Base-by-base conservation (phyloP, 2,888 invertebrate genomes). In the Sphecodes monilicornis region DNA sequence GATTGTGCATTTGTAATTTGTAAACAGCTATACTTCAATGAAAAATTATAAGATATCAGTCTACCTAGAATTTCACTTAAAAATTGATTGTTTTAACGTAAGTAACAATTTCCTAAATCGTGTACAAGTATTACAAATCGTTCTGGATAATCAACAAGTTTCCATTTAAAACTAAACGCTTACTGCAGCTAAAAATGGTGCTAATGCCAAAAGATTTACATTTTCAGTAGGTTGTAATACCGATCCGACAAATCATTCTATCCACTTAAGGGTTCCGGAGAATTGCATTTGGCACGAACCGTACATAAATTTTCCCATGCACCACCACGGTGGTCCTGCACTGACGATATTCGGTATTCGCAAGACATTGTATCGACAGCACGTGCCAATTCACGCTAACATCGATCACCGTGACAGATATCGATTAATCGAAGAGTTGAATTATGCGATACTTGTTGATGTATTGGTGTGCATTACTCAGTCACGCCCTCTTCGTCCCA, bases 371-470 rank as follows among this genome's bases (percentile, higher is more conserved):
- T 39, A n/a, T 72, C 78, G 75, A 77, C 82, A 87, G 88, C 92
- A 89, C 90, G 90, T 90, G 92, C 86, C 84, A 76, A 80, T 80
- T 86, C 82, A 72, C 71, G 81, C 81, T 64, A 74, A 41, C 75
- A 78, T 84, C 80, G 80, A 80, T 86, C 75, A 64, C 69, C 46
- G 78, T 82, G 72, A 64, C 74, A 86, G 84, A 85, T 86, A 89
- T 88, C 89, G 88, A 91, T 91, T 89, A 90, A 92, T 90, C 86
- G 88, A 57, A 18, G 57, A 70, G 82, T 57, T 29, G 76, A 71
- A 68, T 84, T 85, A 86, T 71, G 84, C 81, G 87, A 82, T 84
- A 83, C 86, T 78, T 84, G 86, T 77, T 78, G 81, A 18, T 64
- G 18, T 64, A 64, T 64, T 26, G 16, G 32, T 66, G 22, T 86